Base-by-base conservation (phyloP, 1,140 invertebrate genomes). In the Melitaea cinxia region DNA sequence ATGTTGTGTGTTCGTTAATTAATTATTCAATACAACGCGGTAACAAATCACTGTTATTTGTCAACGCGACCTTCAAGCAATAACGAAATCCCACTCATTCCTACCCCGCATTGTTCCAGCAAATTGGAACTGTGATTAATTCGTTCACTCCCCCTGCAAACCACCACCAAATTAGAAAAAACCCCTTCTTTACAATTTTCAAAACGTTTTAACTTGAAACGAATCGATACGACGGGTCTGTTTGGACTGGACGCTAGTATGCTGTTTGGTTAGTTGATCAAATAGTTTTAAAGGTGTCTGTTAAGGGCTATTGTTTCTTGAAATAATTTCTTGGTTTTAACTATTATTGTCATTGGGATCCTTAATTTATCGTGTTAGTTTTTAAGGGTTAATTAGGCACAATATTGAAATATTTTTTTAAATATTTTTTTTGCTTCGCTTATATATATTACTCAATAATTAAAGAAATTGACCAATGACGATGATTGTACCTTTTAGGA, bases 101-200 rank as follows among this genome's bases (percentile, higher is more conserved):
- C 67, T 47, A 19, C 75, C 78, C 73, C 70, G 68, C 79, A 87
- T 87, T 88, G 85, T 88, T 85, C 83, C 80, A 66, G 71, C 71
- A 84, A 88, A 88, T 88, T 88, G 85, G 83, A 87, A 68, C 73
- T 45, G 70, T 85, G 85, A 88, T 88, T 88, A 88, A 88, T 88
- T 85, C 82, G 82, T 81, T 84, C 80, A 85, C 73, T 79, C 83
- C 83, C 85, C 85, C 78, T 74, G 64, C 77, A 79, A 80, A 83
- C 82, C 80, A 78, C 82, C 72, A 74, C 63, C 70, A 72, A 75
- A 75, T 65, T 66, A 66, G 68, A 68, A 70, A 60, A 53, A 68
- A 50, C 62, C 62, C 69, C 23, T 6, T 19, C 14, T 39, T 61
- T 2, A 14, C 39, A n/a, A 21, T 58, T 58, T 58, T 33, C 39